These are phyloP conservation scores for Stenotaenia linearis DNA, from an alignment of 2,888 invertebrate species.

Conservation along the genomic window DNA sequence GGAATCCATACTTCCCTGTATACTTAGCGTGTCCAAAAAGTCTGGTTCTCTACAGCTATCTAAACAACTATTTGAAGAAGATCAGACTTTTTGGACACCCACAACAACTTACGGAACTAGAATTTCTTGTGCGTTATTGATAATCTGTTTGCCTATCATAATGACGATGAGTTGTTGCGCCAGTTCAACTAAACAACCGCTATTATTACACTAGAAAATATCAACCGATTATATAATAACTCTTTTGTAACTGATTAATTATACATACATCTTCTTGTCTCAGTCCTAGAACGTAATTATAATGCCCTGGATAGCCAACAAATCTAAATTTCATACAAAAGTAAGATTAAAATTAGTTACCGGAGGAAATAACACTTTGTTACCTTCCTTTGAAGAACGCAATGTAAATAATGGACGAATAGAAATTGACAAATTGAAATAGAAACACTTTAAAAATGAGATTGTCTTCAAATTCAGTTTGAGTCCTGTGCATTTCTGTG, in stretches of 20 bases:
- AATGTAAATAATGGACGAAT: constrained; percentile 58
- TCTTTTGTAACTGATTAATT: neutral
- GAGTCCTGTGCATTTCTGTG: constrained; percentile 52
- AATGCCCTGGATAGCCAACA: constrained; percentile 54
- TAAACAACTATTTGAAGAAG: too few species aligned
- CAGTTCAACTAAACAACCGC: constrained; percentile 55
- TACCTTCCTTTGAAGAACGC: constrained; percentile 57
- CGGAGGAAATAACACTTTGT: too few species aligned
- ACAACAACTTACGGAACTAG: constrained; percentile 52
- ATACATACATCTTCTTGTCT: constrained; percentile 53
- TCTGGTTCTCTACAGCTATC: too few species aligned
- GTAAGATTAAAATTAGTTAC: too few species aligned
- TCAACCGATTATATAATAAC: neutral
- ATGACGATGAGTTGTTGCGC: constrained; percentile 56
- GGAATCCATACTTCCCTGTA: too few species aligned
- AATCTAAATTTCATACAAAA: constrained; percentile 41
- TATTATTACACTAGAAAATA: constrained; percentile 51
- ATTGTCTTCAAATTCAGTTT: constrained; percentile 57
- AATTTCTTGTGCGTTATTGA: constrained; percentile 56
- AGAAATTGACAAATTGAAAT: constrained; percentile 59
- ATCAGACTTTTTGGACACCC: too few species aligned
- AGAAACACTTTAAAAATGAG: constrained; percentile 58
- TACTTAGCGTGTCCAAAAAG: too few species aligned
- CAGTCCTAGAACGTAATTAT: constrained; percentile 52
- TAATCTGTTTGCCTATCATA: constrained; percentile 57